phyloP scores from a whole-genome alignment of 2,113 vertebrate species.

The Taurulus bubalis region DNA sequence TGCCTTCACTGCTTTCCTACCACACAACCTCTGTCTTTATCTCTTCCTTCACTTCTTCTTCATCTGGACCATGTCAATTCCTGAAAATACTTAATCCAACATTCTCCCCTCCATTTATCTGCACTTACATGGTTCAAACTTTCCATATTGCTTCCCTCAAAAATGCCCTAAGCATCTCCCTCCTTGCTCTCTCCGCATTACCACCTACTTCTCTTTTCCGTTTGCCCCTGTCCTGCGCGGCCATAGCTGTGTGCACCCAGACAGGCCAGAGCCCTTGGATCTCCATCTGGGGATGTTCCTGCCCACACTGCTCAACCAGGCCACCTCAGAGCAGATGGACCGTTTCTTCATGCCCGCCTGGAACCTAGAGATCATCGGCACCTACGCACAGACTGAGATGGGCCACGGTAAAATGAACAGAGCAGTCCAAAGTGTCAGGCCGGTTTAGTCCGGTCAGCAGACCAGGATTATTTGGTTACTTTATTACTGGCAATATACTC shows the following conservation, averaged over 20 bases:
- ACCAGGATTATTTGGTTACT: neutral
- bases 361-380: conserved; percentile 99
- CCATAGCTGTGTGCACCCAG: conserved; percentile 89
- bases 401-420: conserved; percentile 92
- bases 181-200: conserved; percentile 18
- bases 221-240: conserved; percentile 54
- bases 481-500: neutral
- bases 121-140: neutral
- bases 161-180: neutral
- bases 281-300: conserved; percentile 99
- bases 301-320: conserved; percentile 97
- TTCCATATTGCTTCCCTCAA: conserved; percentile 1
- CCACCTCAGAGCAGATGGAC: conserved; percentile 94
- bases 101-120: conserved; percentile 8
- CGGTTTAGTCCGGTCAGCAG: neutral
- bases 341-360: conserved; percentile 97
- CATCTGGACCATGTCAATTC: conserved; percentile 10
- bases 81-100: neutral
- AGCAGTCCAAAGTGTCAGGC: conserved; percentile 1
- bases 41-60: neutral
- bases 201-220: conserved; percentile 37
- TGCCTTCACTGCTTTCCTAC: conserved; percentile 16
- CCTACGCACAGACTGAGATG: conserved; percentile 99
- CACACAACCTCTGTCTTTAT: neutral
- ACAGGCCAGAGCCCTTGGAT: conserved; percentile 93